phyloP scores from a whole-genome alignment of 2,888 invertebrate species.

The Cerceris rybyensis region DNA sequence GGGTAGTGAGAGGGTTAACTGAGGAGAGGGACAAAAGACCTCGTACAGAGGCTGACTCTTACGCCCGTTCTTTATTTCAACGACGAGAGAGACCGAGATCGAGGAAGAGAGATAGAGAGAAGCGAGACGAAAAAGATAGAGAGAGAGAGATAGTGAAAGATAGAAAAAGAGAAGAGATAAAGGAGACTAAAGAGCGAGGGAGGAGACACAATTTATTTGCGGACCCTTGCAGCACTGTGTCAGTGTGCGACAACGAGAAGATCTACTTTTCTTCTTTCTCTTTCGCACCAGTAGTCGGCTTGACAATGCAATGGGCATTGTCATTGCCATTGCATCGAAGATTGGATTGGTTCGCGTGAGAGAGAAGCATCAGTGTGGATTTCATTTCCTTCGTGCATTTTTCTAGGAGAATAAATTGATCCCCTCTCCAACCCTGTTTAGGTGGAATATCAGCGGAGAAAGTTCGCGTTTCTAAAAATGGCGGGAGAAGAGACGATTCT shows the following conservation, averaged over 20 bases:
- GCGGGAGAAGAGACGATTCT: no score
- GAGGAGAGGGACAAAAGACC: conserved; percentile 59
- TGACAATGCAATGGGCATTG: conserved; percentile 39
- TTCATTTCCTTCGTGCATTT: not conserved
- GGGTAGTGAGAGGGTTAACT: conserved; percentile 50
- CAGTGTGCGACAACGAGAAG: conserved; percentile 46
- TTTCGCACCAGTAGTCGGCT: conserved; percentile 7
- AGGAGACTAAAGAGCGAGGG: conserved; percentile 20
- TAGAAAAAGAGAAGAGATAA: conserved; percentile 7
- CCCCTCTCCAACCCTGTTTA: no score
- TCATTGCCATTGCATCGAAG: conserved; percentile 43
- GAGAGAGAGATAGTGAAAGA: conserved; percentile 9
- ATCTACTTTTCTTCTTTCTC: conserved; percentile 34
- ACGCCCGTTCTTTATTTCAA: conserved; percentile 67
- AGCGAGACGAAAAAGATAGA: conserved; percentile 9
- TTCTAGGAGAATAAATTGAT: not conserved
- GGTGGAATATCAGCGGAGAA: no score
- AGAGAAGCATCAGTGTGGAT: conserved; percentile 25
- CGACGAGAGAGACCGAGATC: conserved; percentile 14
- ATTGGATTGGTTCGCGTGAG: conserved; percentile 42
- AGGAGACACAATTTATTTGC: conserved; percentile 69
- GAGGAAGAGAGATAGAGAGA: conserved; percentile 34
- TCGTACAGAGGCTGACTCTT: conserved; percentile 54
- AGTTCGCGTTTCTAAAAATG: no score
- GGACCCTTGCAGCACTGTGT: conserved; percentile 60